phyloP scores from a whole-genome alignment of 2,113 vertebrate genomes.

The Hydrolagus affinis region DNA sequence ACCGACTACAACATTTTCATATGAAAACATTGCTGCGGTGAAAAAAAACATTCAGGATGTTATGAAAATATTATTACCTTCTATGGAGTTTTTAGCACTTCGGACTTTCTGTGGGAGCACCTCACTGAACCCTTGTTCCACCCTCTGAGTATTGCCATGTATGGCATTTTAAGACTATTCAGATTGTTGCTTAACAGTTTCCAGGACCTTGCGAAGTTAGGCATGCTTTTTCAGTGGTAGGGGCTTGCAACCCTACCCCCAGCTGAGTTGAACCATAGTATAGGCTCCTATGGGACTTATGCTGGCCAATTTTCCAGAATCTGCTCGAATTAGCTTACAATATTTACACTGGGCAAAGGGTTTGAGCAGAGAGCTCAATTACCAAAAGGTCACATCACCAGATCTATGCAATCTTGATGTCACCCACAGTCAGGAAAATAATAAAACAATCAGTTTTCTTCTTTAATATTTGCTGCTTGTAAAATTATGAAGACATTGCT shows the following conservation, averaged over 20 bases:
- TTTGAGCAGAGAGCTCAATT: neutral
- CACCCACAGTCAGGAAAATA: neutral
- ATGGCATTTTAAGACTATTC: neutral
- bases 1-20: neutral
- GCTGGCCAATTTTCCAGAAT: neutral
- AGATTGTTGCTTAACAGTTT: neutral
- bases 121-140: neutral
- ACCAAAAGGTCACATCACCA: neutral
- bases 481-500: neutral
- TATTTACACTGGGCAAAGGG: neutral
- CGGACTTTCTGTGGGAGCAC: neutral
- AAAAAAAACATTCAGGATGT: neutral
- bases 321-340: slow-evolving; percentile 7
- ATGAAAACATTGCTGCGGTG: neutral
- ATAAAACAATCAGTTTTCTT: neutral
- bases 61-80: neutral
- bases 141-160: neutral
- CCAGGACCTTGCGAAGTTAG: neutral
- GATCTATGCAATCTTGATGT: neutral
- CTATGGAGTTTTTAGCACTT: neutral
- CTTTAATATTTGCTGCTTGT: neutral
- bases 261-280: neutral
- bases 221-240: neutral
- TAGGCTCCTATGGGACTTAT: neutral
- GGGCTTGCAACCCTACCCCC: neutral